Conservation (phyloP, 2,888 invertebrate species). For the Cyclophora albipunctata region DNA sequence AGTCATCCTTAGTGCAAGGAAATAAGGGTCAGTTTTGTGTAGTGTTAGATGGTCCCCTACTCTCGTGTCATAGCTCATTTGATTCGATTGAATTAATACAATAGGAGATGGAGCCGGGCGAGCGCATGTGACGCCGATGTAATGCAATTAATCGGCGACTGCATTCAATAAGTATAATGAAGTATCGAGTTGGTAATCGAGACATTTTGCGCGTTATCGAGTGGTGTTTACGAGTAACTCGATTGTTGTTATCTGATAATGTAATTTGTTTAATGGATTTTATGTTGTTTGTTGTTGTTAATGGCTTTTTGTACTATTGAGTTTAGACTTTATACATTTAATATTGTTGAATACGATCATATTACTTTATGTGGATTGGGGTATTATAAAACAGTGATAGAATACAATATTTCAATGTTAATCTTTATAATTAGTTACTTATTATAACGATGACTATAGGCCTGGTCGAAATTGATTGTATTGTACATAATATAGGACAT, state of each 20-base stretch:
- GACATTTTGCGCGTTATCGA: constrained; percentile 10
- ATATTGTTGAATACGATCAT: no score
- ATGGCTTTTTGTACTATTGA: no score
- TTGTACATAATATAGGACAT: no score
- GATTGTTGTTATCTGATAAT: neutral
- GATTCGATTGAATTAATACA: constrained; percentile 71
- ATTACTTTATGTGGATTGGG: no score
- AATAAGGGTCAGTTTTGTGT: constrained; percentile 23
- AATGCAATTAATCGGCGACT: constrained; percentile 55
- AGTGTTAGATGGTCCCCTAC: constrained; percentile 32
- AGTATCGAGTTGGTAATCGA: constrained; percentile 27
- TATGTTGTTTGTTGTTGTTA: neutral
- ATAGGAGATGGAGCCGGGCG: constrained; percentile 39
- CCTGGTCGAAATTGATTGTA: no score
- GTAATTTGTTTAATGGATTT: neutral
- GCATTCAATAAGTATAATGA: constrained; percentile 44
- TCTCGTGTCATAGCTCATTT: constrained; percentile 69
- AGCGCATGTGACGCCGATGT: constrained; percentile 47
- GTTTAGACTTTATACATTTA: no score
- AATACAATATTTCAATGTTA: no score
- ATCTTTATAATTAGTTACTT: no score
- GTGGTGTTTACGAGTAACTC: constrained; percentile 5
- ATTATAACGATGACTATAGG: no score
- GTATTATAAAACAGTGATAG: no score
- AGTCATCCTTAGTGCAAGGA: constrained; percentile 26